A percentile compares a stretch with the other conserved stretches of the same genome.
These are phyloP conservation scores for Hirtodrosophila alboralis DNA, from an alignment of 2,888 invertebrate genomes.

Conservation along the genomic window DNA sequence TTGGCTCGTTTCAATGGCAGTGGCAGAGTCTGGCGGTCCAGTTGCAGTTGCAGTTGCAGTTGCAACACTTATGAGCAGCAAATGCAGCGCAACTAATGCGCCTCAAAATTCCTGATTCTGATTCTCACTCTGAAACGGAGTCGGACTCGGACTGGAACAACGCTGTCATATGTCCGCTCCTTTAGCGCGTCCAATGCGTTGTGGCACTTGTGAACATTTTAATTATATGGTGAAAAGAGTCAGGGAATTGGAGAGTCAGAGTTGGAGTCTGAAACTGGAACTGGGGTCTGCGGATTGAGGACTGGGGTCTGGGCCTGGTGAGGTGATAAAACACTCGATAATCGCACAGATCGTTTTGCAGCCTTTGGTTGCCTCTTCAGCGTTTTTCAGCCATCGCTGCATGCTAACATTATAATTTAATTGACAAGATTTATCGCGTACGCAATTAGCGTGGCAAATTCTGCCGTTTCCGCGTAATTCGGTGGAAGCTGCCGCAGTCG, in stretches of 20 bases:
- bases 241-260: slow-evolving; percentile 16
- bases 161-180: slow-evolving; percentile 51
- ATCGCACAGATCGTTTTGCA: slow-evolving; percentile 81
- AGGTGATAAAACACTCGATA: slow-evolving; percentile 83
- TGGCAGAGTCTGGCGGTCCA: slow-evolving; percentile 37
- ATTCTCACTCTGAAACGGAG: slow-evolving; percentile 13
- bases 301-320: slow-evolving; percentile 33
- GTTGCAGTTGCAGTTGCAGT: slow-evolving; percentile 55
- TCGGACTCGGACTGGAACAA: slow-evolving; percentile 4
- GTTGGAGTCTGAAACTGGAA: slow-evolving; percentile 2
- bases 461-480: slow-evolving; percentile 77
- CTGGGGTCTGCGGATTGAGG: too few relatives aligned
- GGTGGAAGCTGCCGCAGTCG: slow-evolving; percentile 62
- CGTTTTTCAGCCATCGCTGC: slow-evolving; percentile 63
- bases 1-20: slow-evolving; percentile 62
- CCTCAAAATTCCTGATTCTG: slow-evolving; percentile 73
- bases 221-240: slow-evolving; percentile 74
- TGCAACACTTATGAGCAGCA: slow-evolving; percentile 74
- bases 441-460: slow-evolving; percentile 83
- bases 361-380: slow-evolving; percentile 69
- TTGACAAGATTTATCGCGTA: slow-evolving; percentile 84
- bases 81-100: slow-evolving; percentile 81
- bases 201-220: slow-evolving; percentile 83
- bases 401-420: slow-evolving; percentile 84
- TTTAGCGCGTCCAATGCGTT: slow-evolving; percentile 63